These are phyloP conservation scores for Alcedo atthis DNA, from an alignment of 2,797 vertebrate genomes.

Conservation along the genomic window DNA sequence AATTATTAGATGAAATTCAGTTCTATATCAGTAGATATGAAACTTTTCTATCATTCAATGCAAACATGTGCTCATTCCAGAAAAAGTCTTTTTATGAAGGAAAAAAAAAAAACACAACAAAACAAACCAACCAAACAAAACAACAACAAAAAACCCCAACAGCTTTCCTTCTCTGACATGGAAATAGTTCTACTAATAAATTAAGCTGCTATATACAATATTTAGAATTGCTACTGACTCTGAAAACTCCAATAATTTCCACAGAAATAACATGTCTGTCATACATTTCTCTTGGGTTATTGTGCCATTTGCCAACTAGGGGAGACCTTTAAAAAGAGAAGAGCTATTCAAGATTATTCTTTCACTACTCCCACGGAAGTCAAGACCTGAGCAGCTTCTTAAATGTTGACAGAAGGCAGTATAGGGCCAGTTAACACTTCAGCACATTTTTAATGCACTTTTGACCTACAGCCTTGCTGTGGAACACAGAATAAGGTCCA, in stretches of 20 bases:
- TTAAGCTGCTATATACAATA: not conserved
- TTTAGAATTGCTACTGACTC: not conserved
- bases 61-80: not conserved
- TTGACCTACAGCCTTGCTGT: not conserved
- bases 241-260: conserved; percentile 1
- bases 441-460: conserved; percentile 16
- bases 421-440: conserved; percentile 29
- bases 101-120: not conserved
- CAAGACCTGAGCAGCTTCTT: conserved; percentile 41
- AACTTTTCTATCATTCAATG: not conserved
- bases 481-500: conserved; percentile 15
- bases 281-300: conserved; percentile 41
- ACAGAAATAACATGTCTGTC: conserved; percentile 46
- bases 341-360: conserved; percentile 31
- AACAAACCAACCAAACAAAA: not conserved
- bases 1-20: not conserved
- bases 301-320: conserved; percentile 34
- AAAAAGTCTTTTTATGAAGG: not conserved
- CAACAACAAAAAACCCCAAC: not conserved
- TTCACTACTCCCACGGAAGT: conserved; percentile 44
- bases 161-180: not conserved
- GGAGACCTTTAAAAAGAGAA: conserved; percentile 58
- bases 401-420: conserved; percentile 52
- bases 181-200: conserved; percentile 15
- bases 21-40: not conserved